Evolutionary conservation across 2,113 vertebrate genomes (phyloP).

Genomic region (Malurus melanocephalus): DNA sequence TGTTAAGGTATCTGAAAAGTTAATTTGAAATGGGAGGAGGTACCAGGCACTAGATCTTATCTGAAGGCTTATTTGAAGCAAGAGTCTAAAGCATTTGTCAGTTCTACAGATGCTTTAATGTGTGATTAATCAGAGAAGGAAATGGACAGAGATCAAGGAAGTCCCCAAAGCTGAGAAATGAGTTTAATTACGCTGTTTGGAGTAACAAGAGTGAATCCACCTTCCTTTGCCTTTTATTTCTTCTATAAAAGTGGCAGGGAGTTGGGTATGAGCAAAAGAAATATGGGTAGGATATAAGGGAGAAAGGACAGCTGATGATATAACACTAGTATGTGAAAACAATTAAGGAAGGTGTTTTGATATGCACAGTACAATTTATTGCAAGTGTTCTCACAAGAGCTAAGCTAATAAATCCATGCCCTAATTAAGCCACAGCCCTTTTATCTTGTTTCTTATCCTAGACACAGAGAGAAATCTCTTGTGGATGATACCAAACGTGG

Average conservation of each 20-base stretch:
- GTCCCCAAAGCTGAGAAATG: neutral
- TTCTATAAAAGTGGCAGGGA: neutral
- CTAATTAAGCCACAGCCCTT: neutral
- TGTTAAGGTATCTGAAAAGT: constrained; percentile 32
- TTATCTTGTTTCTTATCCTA: neutral
- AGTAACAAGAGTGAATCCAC: neutral
- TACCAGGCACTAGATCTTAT: constrained; percentile 20
- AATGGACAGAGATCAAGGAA: neutral
- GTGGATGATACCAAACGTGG: neutral
- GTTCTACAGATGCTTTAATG: neutral
- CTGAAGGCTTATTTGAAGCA: constrained; percentile 21
- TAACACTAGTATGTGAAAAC: neutral
- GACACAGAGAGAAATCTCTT: neutral
- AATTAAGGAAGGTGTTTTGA: neutral
- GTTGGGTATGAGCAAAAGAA: neutral
- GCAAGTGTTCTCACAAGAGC: neutral
- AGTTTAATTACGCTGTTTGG: neutral
- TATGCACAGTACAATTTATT: neutral
- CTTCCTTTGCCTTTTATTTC: neutral
- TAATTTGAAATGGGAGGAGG: constrained; percentile 28
- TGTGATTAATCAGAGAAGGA: neutral
- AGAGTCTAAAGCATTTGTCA: neutral
- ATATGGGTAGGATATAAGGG: neutral
- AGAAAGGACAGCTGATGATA: neutral
- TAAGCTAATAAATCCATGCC: constrained; percentile 18